Evolutionary conservation across 2,888 invertebrate genomes (phyloP).

Genomic region (Euphydryas editha): DNA sequence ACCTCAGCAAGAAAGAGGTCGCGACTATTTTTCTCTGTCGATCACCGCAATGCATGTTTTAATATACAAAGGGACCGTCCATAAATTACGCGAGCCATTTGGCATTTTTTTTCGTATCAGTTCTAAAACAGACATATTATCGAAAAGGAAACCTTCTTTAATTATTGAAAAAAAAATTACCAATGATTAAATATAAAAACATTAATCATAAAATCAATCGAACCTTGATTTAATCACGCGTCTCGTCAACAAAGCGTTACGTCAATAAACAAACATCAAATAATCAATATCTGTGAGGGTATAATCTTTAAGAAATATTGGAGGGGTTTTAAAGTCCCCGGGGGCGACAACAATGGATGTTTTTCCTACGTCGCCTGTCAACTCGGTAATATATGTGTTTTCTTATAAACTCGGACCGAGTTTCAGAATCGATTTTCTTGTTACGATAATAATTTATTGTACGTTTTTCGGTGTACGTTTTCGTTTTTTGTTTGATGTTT

Average conservation of each 20-base stretch:
- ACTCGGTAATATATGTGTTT: constrained; percentile 56
- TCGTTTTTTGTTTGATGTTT: constrained; percentile 29
- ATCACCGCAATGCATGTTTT: no score
- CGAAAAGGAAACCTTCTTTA: no score
- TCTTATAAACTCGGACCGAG: constrained; percentile 47
- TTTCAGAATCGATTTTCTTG: constrained; percentile 48
- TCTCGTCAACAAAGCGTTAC: constrained; percentile 45
- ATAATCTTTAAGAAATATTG: constrained; percentile 53
- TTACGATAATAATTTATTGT: constrained; percentile 49
- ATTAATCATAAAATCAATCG: constrained; percentile 10
- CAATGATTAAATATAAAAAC: no score
- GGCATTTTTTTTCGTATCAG: no score
- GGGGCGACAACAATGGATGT: constrained; percentile 56
- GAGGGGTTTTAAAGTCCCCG: constrained; percentile 57
- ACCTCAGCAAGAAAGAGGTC: no score
- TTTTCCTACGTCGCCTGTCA: constrained; percentile 50
- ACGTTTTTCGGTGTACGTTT: constrained; percentile 27
- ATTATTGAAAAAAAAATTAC: no score
- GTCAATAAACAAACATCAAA: constrained; percentile 55
- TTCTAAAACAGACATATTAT: no score
- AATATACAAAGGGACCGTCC: no score
- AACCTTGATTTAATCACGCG: constrained; percentile 39
- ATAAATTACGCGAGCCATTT: no score
- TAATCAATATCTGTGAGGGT: constrained; percentile 59
- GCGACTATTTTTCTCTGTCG: no score